Evolutionary conservation across 2,797 vertebrate species (phyloP), one percentile per base, ranked within the genome.

Genomic region (Halcyon chelicuti): DNA sequence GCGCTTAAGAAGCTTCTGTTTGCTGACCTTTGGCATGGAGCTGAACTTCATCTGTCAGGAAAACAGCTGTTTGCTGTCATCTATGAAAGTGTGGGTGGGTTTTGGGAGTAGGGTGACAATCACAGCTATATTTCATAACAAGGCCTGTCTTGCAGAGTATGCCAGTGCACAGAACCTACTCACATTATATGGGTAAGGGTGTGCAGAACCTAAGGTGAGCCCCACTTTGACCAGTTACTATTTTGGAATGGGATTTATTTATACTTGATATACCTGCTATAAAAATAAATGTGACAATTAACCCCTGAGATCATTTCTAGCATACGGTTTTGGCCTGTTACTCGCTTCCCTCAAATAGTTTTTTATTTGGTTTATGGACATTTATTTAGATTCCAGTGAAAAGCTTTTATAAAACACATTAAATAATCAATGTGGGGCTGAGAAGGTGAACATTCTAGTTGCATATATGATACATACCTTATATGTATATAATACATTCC

Each of bases 371-470:
- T 95, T 95, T 95, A 93, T 5, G 40, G 96, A 96, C 31, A 13
- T 95, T 95, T 94, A 92, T 93, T 97, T 89, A 90, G 89, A 87
- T 96, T 97, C 94, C 93, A 92, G 94, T 97, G 96, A 97, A 97
- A 97, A 98, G 95, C 93, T 96, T 93, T 97, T 98, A 98, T 95
- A 98, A 98, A 98, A 97, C 88, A 97, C 92, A 96, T 88, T 90
- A 95, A 91, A 76, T 95, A 79, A 94, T 67, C 76, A 90, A 78
- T 77, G 90, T 76, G 92, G 96, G 94, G 94, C 57, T 86, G 93
- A 90, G 89, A 96, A 94, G 91, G 97, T 86, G 92, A 94, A 95
- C 92, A 70, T 88, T 85, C 93, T 79, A 80, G 75, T 67, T 94
- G 97, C 96, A 74, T 96, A 94, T 97, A 88, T 92, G 81, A 92